Base-by-base conservation (phyloP, 2,888 invertebrate genomes). In the Sarcophaga caerulescens region DNA sequence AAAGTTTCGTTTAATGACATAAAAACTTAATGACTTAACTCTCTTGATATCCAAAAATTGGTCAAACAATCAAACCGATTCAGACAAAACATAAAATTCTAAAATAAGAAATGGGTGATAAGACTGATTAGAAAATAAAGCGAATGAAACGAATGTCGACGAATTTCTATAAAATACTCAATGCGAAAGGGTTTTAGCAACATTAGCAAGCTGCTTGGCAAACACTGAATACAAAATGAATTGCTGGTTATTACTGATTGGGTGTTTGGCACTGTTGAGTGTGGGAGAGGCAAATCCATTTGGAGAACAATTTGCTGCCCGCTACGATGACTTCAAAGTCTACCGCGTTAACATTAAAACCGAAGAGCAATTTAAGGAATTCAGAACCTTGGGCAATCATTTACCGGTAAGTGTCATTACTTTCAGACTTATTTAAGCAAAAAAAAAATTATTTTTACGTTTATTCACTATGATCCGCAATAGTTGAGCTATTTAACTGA, bases 251-350 rank as follows among this genome's bases (percentile, higher is more conserved):
- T 3, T 69, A 12, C 1, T 83, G 52, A 1, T 44, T n/a, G 52
- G 35, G 6, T 66, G 47, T 21, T 63, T 52, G 0, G 47, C 19
- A 8, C 21, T 60, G 21, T 21, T 60, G 19, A 21, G 19, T 19
- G 60, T 60, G 52, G 52, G 52, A 60, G 11, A 60, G 1, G 60
- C 14, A 17, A 52, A 52, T 52, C 52, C 52, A 17, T 52, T 52
- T 35, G 35, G 35, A 35, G 10, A 14, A 6, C 57, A 57, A 57
- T 57, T 57, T 60, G 60, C 60, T 17, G 63, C 63, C 25, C 89
- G 90, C 63, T 90, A 88, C 45, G 91, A 91, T 82, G 86, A 88
- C 71, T 90, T 90, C 62, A 89, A 88, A 84, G 83, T 90, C 57
- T 91, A 91, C 77, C 83, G 82, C 62, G 87, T 90, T 19, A 74